Evolutionary conservation across 2,888 invertebrate species (phyloP), one percentile per base, ranked within the genome.

Genomic region (Mesochorus sp.): DNA sequence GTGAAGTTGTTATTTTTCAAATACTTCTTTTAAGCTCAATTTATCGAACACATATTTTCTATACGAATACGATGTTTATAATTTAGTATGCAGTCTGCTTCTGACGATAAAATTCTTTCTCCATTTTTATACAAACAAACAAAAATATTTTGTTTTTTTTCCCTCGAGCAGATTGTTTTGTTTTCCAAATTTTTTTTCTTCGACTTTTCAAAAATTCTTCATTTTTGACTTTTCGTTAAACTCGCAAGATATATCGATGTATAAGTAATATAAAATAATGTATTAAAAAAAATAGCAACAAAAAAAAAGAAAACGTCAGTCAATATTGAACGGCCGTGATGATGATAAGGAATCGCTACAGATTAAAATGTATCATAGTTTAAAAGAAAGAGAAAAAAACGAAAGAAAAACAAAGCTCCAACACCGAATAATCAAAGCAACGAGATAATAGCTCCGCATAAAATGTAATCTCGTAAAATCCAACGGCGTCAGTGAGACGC

Each of bases 311-410:
- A 17, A 74, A 74, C 78, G 66, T 71, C 66, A 79, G 78, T 79
- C 78, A 79, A 79, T 79, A 79, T 74, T 66, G 66, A 71, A 71
- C 44, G 78, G 78, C 74, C 74, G 74, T 79, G 78, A 66, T 73
- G 64, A 66, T 74, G 64, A 44, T 66, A 73, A 71, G 51, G 59
- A 31, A 57, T 71, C 39, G 71, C 51, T 70, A 59, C 49, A 39
- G 51, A 61, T 39, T 39, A 51, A 42, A 31, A 8, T 51, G 39
- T 61, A 51, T 31, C 51, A 28, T 71, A 71, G 59, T 70, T 49
- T 14, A 44, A 37, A 37, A 14, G 51, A 28, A 44, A 21, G 10
- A 17, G 10, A 31, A 6, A n/a, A n/a, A n/a, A n/a, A n/a, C n/a
- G n/a, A n/a, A n/a, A n/a, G n/a, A n/a, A n/a, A n/a, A n/a, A n/a